Evolutionary conservation across 2,113 vertebrate species (phyloP).

Genomic region (Melozone crissalis): DNA sequence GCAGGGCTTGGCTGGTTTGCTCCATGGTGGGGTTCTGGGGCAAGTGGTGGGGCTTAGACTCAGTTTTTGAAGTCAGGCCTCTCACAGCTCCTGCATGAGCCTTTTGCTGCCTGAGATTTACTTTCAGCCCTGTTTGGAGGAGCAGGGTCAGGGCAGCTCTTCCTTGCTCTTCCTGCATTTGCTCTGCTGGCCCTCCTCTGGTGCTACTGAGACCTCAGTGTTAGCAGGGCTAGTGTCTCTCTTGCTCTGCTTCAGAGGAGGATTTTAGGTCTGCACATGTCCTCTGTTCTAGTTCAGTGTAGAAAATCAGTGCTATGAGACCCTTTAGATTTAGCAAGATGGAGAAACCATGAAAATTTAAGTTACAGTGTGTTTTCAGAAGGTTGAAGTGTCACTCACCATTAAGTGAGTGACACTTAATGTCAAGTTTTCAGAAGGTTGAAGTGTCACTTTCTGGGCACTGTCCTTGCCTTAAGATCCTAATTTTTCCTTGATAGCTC

Average conservation of each 20-base stretch:
- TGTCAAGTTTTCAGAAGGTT: neutral
- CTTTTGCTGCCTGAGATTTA: neutral
- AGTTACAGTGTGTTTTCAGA: neutral
- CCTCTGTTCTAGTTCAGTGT: neutral
- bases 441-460: neutral
- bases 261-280: neutral
- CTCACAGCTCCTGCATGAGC: neutral
- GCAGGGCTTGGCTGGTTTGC: neutral
- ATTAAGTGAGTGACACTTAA: neutral
- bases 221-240: neutral
- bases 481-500: neutral
- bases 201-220: neutral
- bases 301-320: neutral
- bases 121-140: neutral
- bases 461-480: neutral
- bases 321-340: neutral
- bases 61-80: neutral
- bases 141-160: neutral
- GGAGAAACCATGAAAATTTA: neutral
- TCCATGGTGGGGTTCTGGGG: neutral
- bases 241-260: neutral
- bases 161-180: neutral
- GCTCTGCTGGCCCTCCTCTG: neutral
- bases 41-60: neutral
- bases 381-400: neutral